phyloP scores from a whole-genome alignment of 1,140 invertebrate genomes.

The Trachymyrmex septentrionalis region DNA sequence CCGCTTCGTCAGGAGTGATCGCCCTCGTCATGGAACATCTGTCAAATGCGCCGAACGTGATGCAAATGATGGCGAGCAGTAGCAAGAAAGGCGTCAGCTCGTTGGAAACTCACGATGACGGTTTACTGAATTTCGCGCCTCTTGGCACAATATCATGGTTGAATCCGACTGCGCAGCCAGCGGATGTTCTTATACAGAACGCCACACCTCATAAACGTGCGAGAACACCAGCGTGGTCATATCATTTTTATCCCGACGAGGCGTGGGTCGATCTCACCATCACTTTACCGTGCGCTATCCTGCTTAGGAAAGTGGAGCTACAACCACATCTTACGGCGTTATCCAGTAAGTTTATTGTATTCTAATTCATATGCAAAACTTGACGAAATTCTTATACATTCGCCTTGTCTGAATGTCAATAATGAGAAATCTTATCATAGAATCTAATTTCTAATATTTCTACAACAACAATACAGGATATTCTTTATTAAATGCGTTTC shows the following conservation, averaged over 20 bases:
- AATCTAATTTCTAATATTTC: neutral
- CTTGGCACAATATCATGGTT: slow-evolving; percentile 93
- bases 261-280: slow-evolving; percentile 94
- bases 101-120: slow-evolving; percentile 87
- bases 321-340: slow-evolving; percentile 95
- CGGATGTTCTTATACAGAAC: slow-evolving; percentile 93
- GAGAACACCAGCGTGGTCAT: slow-evolving; percentile 95
- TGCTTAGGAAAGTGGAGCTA: slow-evolving; percentile 95
- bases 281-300: slow-evolving; percentile 95
- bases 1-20: slow-evolving; percentile 83
- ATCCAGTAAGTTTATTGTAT: slow-evolving; percentile 89
- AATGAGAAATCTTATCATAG: neutral
- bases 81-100: slow-evolving; percentile 88
- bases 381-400: neutral
- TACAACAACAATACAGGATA: neutral
- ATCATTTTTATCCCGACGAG: slow-evolving; percentile 97
- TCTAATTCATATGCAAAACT: neutral
- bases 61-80: slow-evolving; percentile 84
- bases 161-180: slow-evolving; percentile 94
- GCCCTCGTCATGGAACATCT: slow-evolving; percentile 90
- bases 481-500: slow-evolving; percentile 11
- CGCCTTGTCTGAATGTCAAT: neutral
- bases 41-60: slow-evolving; percentile 86
- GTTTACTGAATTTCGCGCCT: slow-evolving; percentile 95
- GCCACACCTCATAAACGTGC: slow-evolving; percentile 92